phyloP scores from a whole-genome alignment of 2,888 invertebrate species.

The Stratiomys singularior region DNA sequence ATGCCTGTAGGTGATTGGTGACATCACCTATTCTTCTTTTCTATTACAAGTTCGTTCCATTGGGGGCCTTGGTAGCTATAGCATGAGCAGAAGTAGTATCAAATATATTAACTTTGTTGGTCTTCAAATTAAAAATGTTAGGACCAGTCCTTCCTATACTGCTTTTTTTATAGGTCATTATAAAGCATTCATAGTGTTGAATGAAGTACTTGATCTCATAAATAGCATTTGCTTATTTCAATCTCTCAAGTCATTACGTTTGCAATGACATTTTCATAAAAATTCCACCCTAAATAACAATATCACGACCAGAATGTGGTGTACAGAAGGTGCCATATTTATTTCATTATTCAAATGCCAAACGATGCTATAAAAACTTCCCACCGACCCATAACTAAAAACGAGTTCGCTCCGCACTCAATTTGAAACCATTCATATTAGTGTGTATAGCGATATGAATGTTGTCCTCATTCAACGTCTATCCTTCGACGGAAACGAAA shows the following conservation, averaged over 20 bases:
- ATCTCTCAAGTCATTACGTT: neutral
- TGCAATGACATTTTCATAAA: neutral
- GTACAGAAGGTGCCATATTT: conserved; percentile 16
- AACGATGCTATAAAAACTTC: conserved; percentile 3
- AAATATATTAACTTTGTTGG: too few relatives aligned
- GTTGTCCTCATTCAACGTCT: neutral
- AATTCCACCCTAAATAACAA: conserved; percentile 6
- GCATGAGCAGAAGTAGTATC: too few relatives aligned
- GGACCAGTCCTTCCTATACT: too few relatives aligned
- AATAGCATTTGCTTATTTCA: neutral
- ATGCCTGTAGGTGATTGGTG: too few relatives aligned
- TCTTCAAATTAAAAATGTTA: too few relatives aligned
- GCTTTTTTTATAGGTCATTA: too few relatives aligned
- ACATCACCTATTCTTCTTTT: too few relatives aligned
- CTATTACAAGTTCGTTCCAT: too few relatives aligned
- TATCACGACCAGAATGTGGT: neutral
- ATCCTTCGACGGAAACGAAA: neutral
- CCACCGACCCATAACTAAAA: neutral
- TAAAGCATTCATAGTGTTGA: too few relatives aligned
- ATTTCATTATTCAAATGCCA: conserved; percentile 27
- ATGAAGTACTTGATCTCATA: neutral
- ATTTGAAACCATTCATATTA: neutral
- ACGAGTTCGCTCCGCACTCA: neutral
- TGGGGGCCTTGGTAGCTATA: too few relatives aligned
- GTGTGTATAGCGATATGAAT: neutral